A percentile compares a stretch with the other conserved stretches of the same genome.
phyloP scores from a whole-genome alignment of 2,113 vertebrate species.

The Megaceryle torquata region DNA sequence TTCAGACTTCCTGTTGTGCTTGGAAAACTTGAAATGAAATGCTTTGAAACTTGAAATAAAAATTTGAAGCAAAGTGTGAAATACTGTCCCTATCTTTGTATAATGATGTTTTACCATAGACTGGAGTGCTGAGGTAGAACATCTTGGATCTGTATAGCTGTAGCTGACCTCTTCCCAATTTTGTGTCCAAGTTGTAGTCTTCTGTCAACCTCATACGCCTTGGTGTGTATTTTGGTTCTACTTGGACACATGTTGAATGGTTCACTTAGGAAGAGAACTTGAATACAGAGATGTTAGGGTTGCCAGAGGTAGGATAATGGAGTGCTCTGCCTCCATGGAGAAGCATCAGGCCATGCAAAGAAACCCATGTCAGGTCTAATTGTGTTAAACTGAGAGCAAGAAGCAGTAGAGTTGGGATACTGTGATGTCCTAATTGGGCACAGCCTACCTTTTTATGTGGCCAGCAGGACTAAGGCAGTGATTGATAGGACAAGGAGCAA shows the following conservation, averaged over 20 bases:
- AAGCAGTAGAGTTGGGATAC: neutral
- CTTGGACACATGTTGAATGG: neutral
- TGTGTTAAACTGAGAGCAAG: neutral
- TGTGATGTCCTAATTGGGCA: neutral
- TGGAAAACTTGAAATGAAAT: no score
- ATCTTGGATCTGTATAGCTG: neutral
- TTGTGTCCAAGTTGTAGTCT: neutral
- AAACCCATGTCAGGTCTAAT: neutral
- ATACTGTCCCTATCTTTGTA: neutral
- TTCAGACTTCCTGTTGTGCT: neutral
- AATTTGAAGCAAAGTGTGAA: neutral
- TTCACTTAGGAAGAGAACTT: neutral
- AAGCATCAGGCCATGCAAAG: neutral
- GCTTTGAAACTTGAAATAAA: neutral
- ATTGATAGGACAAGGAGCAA: no score
- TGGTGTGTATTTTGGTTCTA: neutral
- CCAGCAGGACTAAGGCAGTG: neutral
- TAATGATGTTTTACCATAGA: neutral
- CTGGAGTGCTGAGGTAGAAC: neutral
- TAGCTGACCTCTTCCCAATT: neutral
- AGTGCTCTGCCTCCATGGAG: neutral
- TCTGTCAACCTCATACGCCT: neutral
- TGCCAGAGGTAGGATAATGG: neutral
- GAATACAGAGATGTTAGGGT: neutral
- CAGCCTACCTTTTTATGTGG: neutral